Base-by-base conservation (phyloP, 2,113 vertebrate genomes). In the Serilophus lunatus region DNA sequence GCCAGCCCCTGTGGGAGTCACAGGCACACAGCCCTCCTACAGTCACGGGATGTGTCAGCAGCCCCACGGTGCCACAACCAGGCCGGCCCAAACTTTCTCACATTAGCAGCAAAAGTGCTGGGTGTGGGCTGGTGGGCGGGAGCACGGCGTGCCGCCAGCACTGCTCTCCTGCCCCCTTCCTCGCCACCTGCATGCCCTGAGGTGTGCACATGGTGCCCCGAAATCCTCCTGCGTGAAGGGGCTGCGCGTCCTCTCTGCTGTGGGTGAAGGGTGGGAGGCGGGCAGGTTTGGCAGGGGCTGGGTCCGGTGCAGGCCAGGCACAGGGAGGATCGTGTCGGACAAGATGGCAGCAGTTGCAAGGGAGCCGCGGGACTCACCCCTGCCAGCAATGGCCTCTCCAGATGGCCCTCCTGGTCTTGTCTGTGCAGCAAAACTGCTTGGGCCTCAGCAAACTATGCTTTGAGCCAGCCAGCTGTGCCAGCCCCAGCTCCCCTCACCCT, bases 21-120 rank as follows among this genome's bases (percentile, higher is more conserved):
- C 17, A 59, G 60, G 28, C 29, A 3, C 70, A 18, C 24, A 72
- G 66, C 36, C 29, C 79, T 76, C 79, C 71, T 88, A 90, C 2
- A 0, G 24, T 22, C 59, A 25, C 3, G 12, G 60, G 36, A 74
- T 50, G 20, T 76, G 54, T 61, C 76, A 74, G 59, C n/a, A 64
- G 35, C 33, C 47, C 66, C 2, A 0, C 38, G 42, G 10, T 50
- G 61, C 44, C 65, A 31, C 1, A 0, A 23, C 26, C 3, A 0
- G 13, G 31, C 76, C n/a, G 54, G 35, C 13, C 50, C 13, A 9
- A 59, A 63, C 33, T 35, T 91, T 45, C 56, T 61, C 68, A 57
- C 20, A 6, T 74, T 44, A 66, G n/a, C 59, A 82, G 61, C 53
- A 76, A 79, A 88, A 84, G 68, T 23, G 35, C 60, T 56, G 29